Conservation (phyloP, 2,797 vertebrate genomes). For the Notolabrus celidotus region DNA sequence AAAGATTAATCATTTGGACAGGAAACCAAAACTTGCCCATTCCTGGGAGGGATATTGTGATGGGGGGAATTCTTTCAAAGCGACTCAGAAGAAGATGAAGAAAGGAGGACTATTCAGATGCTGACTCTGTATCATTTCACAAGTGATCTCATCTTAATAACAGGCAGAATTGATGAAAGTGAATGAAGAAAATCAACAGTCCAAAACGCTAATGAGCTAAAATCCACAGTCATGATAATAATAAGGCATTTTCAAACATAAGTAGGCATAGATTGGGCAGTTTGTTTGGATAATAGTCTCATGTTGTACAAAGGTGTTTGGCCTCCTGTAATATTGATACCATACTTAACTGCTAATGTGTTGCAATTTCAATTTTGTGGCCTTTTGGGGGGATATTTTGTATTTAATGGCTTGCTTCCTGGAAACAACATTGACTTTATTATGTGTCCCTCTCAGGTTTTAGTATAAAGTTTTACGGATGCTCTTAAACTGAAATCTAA, state of each 20-base stretch:
- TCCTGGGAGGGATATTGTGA: constrained; percentile 64
- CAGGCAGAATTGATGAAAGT: not conserved
- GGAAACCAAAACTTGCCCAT: constrained; percentile 68
- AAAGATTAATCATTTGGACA: constrained; percentile 80
- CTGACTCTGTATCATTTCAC: not conserved
- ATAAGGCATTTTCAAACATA: constrained; percentile 11
- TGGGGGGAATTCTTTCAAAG: constrained; percentile 43
- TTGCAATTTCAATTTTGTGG: constrained; percentile 21
- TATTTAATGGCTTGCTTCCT: constrained; percentile 30
- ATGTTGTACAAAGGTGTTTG: constrained; percentile 17
- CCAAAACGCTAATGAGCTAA: constrained; percentile 6
- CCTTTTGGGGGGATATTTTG: constrained; percentile 15
- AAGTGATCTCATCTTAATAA: not conserved
- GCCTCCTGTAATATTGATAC: constrained; percentile 43
- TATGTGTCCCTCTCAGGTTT: constrained; percentile 5
- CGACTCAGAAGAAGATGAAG: constrained; percentile 21
- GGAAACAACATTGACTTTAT: constrained; percentile 17
- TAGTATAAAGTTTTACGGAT: constrained; percentile 30
- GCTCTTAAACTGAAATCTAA: constrained; percentile 6
- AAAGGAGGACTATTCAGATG: constrained; percentile 4
- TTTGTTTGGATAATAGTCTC: constrained; percentile 5
- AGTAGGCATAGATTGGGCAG: constrained; percentile 5
- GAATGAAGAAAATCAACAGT: constrained; percentile 4
- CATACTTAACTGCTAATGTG: constrained; percentile 41
- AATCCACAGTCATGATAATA: not conserved